Conservation (phyloP, 1,140 invertebrate genomes). For the Megalopta genalis region DNA sequence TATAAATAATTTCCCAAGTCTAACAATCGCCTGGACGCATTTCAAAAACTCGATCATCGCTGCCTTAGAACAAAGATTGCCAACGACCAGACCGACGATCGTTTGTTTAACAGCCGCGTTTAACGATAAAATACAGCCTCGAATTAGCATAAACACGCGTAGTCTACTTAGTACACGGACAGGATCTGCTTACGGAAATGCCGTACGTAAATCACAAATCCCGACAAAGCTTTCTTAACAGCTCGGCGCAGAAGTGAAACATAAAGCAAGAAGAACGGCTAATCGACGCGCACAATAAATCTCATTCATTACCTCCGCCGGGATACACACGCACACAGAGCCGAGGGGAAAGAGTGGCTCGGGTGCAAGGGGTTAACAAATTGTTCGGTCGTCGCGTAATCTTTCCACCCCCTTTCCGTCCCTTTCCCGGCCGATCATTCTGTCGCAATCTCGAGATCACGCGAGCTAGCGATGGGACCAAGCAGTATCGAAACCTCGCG, state of each 20-base stretch:
- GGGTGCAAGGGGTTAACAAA: slow-evolving; percentile 39
- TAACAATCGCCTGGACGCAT: too few relatives aligned
- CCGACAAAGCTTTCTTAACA: slow-evolving; percentile 33
- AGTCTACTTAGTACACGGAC: background rate
- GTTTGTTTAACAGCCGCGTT: too few relatives aligned
- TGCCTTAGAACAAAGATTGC: too few relatives aligned
- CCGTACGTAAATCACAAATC: slow-evolving; percentile 23
- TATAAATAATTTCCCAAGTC: too few relatives aligned
- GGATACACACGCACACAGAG: background rate
- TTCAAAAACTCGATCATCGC: too few relatives aligned
- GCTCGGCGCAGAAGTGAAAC: slow-evolving; percentile 13
- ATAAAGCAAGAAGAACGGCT: slow-evolving; percentile 30
- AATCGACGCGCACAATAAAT: slow-evolving; percentile 42
- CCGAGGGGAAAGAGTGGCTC: background rate
- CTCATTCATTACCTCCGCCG: slow-evolving; percentile 34
- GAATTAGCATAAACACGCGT: too few relatives aligned
- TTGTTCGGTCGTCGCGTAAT: slow-evolving; percentile 26
- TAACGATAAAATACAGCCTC: too few relatives aligned
- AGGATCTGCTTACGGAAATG: background rate
- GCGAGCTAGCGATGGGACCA: slow-evolving; percentile 9
- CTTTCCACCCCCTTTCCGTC: background rate
- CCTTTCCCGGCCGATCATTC: background rate
- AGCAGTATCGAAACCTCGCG: background rate
- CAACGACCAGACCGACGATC: too few relatives aligned
- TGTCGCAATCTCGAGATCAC: slow-evolving; percentile 32